Conservation (phyloP, 2,888 invertebrate species). For the Cantharis rufa region DNA sequence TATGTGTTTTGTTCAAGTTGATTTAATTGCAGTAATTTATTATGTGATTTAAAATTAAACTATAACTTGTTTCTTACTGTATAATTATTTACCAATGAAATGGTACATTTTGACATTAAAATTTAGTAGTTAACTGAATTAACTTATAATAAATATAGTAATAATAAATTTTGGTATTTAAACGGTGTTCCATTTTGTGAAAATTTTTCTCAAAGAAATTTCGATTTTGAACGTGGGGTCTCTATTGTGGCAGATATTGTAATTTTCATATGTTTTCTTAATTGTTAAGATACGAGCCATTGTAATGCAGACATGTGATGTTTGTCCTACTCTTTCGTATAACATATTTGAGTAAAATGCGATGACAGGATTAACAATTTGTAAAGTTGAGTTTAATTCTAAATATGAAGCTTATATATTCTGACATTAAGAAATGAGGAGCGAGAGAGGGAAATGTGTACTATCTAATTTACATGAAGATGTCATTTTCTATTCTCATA, state of each 20-base stretch:
- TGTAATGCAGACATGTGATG: not conserved
- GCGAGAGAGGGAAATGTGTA: conserved; percentile 42
- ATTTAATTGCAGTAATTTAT: conserved; percentile 3
- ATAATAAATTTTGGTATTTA: not conserved
- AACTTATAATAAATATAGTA: not conserved
- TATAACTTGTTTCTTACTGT: conserved; percentile 2
- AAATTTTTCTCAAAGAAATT: not conserved
- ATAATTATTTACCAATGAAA: conserved; percentile 4
- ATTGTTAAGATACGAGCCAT: not conserved
- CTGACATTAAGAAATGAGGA: conserved; percentile 35
- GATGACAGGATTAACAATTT: conserved; percentile 43
- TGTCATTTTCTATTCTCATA: conserved; percentile 40
- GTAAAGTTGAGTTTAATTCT: conserved; percentile 38
- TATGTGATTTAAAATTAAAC: conserved; percentile 1
- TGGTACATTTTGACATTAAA: not conserved
- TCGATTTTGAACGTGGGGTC: not conserved
- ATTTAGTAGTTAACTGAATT: not conserved
- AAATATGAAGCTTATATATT: conserved; percentile 36
- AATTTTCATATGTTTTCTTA: not conserved
- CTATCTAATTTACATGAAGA: conserved; percentile 45
- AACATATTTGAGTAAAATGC: conserved; percentile 38
- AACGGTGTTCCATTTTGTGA: not conserved
- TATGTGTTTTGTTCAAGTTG: not conserved
- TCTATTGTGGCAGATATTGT: not conserved
- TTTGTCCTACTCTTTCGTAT: not conserved